Evolutionary conservation across 30 jellyfish, hydroid and myxozoan genomes (phyloP).

Genomic region (Mastigias papua): DNA sequence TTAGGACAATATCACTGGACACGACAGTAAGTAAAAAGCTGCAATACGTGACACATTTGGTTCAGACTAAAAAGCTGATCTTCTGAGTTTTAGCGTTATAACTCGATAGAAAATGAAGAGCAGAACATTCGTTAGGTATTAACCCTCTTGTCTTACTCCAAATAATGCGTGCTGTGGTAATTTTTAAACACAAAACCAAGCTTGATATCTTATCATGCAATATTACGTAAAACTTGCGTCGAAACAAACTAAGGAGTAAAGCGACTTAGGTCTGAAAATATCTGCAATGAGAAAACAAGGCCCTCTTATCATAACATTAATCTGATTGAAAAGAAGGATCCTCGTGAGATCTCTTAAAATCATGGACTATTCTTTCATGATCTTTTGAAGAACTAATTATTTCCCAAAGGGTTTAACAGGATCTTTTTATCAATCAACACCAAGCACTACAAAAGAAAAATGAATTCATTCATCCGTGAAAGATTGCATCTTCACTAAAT

Average conservation of each 20-base stretch:
- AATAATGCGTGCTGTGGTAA: no score
- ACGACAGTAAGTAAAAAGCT: no score
- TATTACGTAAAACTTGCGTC: no score
- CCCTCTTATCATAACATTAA: slow-evolving; percentile 6
- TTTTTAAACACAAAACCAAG: no score
- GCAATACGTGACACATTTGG: no score
- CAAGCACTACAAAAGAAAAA: not conserved
- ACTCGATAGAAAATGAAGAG: no score
- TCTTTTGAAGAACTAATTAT: slow-evolving; percentile 18
- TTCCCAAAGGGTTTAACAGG: slow-evolving; percentile 27
- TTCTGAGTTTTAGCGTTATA: no score
- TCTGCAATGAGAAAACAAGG: slow-evolving; percentile 7
- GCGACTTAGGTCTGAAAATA: not conserved
- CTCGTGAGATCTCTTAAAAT: not conserved
- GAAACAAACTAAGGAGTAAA: not conserved
- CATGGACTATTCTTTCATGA: not conserved
- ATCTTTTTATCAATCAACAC: slow-evolving; percentile 9
- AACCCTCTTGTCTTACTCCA: no score
- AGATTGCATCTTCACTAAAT: slow-evolving; percentile 22
- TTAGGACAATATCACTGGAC: no score
- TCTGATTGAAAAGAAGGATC: slow-evolving; percentile 7
- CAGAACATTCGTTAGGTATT: no score
- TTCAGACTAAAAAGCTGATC: no score
- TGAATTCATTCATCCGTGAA: slow-evolving; percentile 27
- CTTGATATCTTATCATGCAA: no score